These are phyloP conservation scores for Petrocephalus zakoni DNA, from an alignment of 2,113 vertebrate species.

Conservation along the genomic window DNA sequence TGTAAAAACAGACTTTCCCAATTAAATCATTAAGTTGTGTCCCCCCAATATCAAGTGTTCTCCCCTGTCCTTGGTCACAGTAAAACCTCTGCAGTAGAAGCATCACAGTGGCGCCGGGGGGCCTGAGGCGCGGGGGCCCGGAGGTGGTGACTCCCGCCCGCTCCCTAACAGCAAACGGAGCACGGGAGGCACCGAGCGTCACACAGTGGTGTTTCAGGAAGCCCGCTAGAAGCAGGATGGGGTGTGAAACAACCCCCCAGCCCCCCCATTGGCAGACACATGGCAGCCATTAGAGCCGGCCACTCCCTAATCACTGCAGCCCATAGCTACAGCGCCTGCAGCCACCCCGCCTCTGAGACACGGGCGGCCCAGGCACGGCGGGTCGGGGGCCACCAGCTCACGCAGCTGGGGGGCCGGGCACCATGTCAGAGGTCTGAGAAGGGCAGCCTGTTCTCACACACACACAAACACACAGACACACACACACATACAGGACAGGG, in stretches of 20 bases:
- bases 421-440: constrained; percentile 61
- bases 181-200: constrained; percentile 68
- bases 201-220: constrained; percentile 70
- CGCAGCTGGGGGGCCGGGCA: constrained; percentile 19
- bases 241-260: constrained; percentile 21
- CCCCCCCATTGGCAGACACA: constrained; percentile 52
- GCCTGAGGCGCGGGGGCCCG: background rate
- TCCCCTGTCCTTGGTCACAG: background rate
- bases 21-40: background rate
- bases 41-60: background rate
- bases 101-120: background rate
- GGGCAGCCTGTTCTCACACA: constrained; percentile 63
- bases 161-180: constrained; percentile 53
- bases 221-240: constrained; percentile 55
- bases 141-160: constrained; percentile 47
- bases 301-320: constrained; percentile 66
- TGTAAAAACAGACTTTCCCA: background rate
- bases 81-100: background rate
- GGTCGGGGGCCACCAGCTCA: background rate
- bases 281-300: constrained; percentile 72
- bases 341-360: constrained; percentile 58
- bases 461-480: background rate
- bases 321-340: constrained; percentile 58
- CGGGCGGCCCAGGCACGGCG: background rate
- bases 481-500: background rate